Evolutionary conservation across 1,140 invertebrate genomes (phyloP), one percentile per base, ranked within the genome.

Genomic region (Panagrolaimus sp.): DNA sequence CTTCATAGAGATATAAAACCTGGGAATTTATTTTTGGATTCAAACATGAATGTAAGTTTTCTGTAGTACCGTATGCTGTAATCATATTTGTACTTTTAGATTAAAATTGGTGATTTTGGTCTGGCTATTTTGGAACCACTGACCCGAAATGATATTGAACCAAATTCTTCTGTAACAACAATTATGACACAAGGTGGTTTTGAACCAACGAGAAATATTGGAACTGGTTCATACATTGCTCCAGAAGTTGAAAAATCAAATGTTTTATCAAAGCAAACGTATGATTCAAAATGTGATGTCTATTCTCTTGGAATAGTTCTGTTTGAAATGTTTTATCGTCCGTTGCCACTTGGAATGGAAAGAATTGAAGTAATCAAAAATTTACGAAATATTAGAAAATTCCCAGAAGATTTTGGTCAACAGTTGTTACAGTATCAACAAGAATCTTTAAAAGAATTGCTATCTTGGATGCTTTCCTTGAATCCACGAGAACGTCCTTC

Each of bases 101-200:
- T 96, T 0, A 96, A 96, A 87, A 96, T 97, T 81, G 94, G 94
- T 58, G 94, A 97, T 85, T 96, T 97, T 85, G 94, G 94, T 38
- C 86, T 97, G 0, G 94, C 94, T 0, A 96, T 93, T 0, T 28
- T 58, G 10, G 52, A 58, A 77, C 86, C 88, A 68, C 76, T 88
- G 44, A 83, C 85, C 2, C 85, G 72, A 46, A n/a, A 67, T n/a
- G 71, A 76, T 43, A 63, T 47, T 9, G 58, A 43, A 68, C 70
- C 64, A 63, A 65, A 21, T 38, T 43, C 32, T 47, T 12, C 38
- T 15, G 28, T 15, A 55, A 65, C 69, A 45, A 55, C 43, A 15
- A 38, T 38, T 4, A 38, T 38, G 32, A 38, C 32, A 38, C 64
- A 32, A 52, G n/a, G n/a, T n/a, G n/a, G 43, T 21, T 44, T 24